phyloP scores from a whole-genome alignment of 2,113 vertebrate genomes.

The Cervus canadensis region DNA sequence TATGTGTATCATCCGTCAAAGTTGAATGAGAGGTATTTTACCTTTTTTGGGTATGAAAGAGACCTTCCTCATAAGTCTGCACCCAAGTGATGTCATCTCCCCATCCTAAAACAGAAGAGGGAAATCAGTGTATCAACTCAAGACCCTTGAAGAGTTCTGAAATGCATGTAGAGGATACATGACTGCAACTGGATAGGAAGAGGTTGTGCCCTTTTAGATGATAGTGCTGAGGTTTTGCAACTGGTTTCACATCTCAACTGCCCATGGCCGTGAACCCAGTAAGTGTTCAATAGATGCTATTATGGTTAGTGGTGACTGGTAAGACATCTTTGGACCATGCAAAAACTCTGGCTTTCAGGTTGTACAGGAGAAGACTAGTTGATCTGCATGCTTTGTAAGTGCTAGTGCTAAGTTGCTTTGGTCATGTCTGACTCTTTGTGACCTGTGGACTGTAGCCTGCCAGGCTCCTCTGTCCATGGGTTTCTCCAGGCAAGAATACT shows the following conservation, averaged over 20 bases:
- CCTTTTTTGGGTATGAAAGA: constrained; percentile 83
- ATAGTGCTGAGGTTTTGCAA: background rate
- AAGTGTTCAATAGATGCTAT: background rate
- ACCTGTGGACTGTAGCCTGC: background rate
- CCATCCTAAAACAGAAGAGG: constrained; percentile 84
- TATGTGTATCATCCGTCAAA: background rate
- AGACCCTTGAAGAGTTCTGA: background rate
- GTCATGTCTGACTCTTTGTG: background rate
- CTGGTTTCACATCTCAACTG: background rate
- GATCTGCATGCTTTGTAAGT: background rate
- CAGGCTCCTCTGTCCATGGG: background rate
- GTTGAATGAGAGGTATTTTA: constrained; percentile 63
- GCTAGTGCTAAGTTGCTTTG: background rate
- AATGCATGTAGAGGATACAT: background rate
- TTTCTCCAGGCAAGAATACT: background rate
- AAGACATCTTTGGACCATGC: background rate
- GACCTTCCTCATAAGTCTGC: constrained; percentile 87
- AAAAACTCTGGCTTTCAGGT: background rate
- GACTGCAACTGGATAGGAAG: background rate
- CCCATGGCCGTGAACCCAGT: background rate
- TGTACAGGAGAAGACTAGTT: background rate
- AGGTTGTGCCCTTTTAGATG: background rate
- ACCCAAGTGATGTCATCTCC: constrained; percentile 87
- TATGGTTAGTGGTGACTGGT: background rate
- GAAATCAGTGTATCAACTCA: background rate